Conservation (phyloP, 2,888 invertebrate species). For the Conistra vaccinii region DNA sequence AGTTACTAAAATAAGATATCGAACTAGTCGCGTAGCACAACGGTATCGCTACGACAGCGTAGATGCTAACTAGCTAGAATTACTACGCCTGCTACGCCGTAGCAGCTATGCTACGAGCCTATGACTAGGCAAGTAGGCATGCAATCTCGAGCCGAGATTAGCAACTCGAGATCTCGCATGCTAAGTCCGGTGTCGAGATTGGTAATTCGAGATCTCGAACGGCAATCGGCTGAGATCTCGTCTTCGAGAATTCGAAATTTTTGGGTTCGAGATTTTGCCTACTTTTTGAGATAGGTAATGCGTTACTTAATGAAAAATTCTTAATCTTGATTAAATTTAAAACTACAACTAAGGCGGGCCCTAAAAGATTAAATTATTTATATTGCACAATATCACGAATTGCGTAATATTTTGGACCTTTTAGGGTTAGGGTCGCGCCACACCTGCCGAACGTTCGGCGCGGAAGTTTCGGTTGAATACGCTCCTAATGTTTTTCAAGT, state of each 20-base stretch:
- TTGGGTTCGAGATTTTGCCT: too few relatives aligned
- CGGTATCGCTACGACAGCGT: slow-evolving; percentile 1
- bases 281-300: not conserved
- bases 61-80: slow-evolving; percentile 1
- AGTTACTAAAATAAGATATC: not conserved
- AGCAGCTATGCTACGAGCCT: slow-evolving; percentile 22
- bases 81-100: slow-evolving; percentile 35
- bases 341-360: too few relatives aligned
- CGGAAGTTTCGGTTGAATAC: too few relatives aligned
- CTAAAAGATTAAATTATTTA: not conserved
- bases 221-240: too few relatives aligned
- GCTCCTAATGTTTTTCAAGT: too few relatives aligned
- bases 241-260: not conserved
- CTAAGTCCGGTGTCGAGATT: not conserved
- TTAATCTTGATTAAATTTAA: not conserved
- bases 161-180: not conserved
- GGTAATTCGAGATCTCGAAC: not conserved
- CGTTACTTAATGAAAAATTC: not conserved
- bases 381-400: not conserved
- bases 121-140: too few relatives aligned
- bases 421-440: too few relatives aligned
- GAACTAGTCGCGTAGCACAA: not conserved
- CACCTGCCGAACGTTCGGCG: too few relatives aligned
- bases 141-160: not conserved
- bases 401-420: not conserved